Evolutionary conservation across 2,113 vertebrate genomes (phyloP).

Genomic region (Chionodraco myersi): DNA sequence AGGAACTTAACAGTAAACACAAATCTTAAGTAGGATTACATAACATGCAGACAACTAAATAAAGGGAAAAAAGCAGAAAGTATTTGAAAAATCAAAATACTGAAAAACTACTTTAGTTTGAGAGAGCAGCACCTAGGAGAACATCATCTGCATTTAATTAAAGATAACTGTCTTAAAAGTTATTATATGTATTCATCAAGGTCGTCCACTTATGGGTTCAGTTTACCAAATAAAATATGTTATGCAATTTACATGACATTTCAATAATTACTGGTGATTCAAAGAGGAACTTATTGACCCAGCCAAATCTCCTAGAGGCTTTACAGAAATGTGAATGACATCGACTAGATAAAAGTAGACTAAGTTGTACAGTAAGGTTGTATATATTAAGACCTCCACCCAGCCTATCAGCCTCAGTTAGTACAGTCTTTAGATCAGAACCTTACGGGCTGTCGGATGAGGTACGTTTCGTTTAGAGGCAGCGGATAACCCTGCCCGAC

Average conservation of each 20-base stretch:
- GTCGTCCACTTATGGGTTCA: slow-evolving; percentile 40
- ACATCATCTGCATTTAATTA: slow-evolving; percentile 51
- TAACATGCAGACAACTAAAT: slow-evolving; percentile 35
- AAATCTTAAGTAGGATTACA: slow-evolving; percentile 8
- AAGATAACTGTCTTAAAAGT: slow-evolving; percentile 44
- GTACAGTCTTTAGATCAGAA: slow-evolving; percentile 57
- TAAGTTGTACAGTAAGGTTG: neutral
- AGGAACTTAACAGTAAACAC: neutral
- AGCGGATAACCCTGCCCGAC: slow-evolving; percentile 73
- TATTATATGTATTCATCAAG: slow-evolving; percentile 60
- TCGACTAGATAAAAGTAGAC: neutral
- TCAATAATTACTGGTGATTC: slow-evolving; percentile 27
- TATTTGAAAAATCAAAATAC: neutral
- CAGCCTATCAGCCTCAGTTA: neutral
- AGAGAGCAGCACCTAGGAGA: slow-evolving; percentile 39
- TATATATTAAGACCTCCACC: slow-evolving; percentile 10
- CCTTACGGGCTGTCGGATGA: slow-evolving; percentile 69
- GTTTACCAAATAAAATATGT: slow-evolving; percentile 29
- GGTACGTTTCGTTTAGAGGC: slow-evolving; percentile 64
- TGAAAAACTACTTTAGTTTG: slow-evolving; percentile 26
- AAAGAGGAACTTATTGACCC: slow-evolving; percentile 18
- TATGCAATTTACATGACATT: slow-evolving; percentile 44
- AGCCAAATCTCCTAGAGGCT: neutral
- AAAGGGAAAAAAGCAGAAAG: slow-evolving; percentile 5
- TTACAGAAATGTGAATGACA: slow-evolving; percentile 8